A percentile compares a stretch with the other conserved stretches of the same genome.
Evolutionary conservation across 1,140 invertebrate genomes (phyloP).

Genomic region (Vanessa tameamea): DNA sequence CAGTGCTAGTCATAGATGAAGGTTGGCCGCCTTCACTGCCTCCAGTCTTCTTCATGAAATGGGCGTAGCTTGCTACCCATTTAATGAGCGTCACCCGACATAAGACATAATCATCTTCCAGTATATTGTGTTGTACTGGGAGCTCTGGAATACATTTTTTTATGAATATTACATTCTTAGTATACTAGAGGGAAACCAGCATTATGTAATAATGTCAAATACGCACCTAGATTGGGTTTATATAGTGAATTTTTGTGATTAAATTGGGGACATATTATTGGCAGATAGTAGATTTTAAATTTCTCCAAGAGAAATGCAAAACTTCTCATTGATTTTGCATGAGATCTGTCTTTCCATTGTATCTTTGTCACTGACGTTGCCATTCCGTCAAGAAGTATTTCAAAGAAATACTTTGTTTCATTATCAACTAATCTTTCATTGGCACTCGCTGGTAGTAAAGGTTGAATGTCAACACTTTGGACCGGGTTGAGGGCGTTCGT

Average conservation of each 20-base stretch:
- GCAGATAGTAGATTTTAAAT: conserved; percentile 95
- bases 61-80: conserved; percentile 93
- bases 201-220: conserved; percentile 2
- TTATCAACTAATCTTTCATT: conserved; percentile 95
- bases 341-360: conserved; percentile 93
- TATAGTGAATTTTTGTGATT: conserved; percentile 92
- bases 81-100: conserved; percentile 93
- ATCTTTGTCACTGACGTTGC: conserved; percentile 93
- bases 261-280: conserved; percentile 94
- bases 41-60: conserved; percentile 83
- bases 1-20: conserved; percentile 73
- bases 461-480: conserved; percentile 89
- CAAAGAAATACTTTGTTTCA: conserved; percentile 92
- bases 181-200: not conserved
- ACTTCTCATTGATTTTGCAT: conserved; percentile 87
- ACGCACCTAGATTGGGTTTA: conserved; percentile 89
- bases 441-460: conserved; percentile 90
- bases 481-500: conserved; percentile 86
- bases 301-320: conserved; percentile 96
- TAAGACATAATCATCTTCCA: conserved; percentile 85
- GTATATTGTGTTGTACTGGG: conserved; percentile 79
- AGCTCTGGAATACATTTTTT: conserved; percentile 73
- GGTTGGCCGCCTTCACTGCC: conserved; percentile 78
- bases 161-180: not conserved
- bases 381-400: conserved; percentile 94